phyloP scores from a whole-genome alignment of 2,113 vertebrate genomes.

The Asarcornis scutulata region DNA sequence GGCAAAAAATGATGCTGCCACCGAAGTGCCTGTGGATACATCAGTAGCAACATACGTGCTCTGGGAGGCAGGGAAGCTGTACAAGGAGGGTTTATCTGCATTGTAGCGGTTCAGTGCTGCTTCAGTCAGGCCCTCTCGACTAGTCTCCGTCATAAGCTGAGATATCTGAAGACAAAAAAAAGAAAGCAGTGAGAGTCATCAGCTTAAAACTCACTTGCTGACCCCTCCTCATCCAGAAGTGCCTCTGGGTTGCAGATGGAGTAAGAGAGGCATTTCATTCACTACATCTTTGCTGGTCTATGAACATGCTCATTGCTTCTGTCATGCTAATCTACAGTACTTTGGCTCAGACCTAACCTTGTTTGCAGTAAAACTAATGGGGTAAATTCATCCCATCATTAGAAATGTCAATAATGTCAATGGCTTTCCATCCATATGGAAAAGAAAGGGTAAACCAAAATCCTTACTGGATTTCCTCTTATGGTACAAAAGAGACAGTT shows the following conservation, averaged over 20 bases:
- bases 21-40: conserved; percentile 85
- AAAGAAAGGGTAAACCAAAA: neutral
- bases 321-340: neutral
- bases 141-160: conserved; percentile 88
- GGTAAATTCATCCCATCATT: conserved; percentile 32
- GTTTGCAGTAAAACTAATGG: conserved; percentile 56
- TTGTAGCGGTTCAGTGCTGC: conserved; percentile 89
- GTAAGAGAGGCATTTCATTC: neutral
- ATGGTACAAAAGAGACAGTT: neutral
- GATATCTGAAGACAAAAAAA: conserved; percentile 83
- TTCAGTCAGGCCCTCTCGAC: conserved; percentile 88
- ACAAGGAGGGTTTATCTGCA: conserved; percentile 84
- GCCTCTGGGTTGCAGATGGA: neutral
- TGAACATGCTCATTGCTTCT: neutral
- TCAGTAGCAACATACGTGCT: conserved; percentile 76
- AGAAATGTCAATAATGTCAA: neutral
- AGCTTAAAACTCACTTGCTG: neutral
- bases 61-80: conserved; percentile 78
- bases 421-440: neutral
- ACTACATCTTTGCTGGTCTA: neutral
- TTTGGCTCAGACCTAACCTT: neutral
- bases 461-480: neutral
- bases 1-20: conserved; percentile 95
- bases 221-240: neutral
- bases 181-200: neutral